Evolutionary conservation across 1,140 invertebrate species (phyloP), one percentile per base, ranked within the genome.

Genomic region (Bombus turneri): DNA sequence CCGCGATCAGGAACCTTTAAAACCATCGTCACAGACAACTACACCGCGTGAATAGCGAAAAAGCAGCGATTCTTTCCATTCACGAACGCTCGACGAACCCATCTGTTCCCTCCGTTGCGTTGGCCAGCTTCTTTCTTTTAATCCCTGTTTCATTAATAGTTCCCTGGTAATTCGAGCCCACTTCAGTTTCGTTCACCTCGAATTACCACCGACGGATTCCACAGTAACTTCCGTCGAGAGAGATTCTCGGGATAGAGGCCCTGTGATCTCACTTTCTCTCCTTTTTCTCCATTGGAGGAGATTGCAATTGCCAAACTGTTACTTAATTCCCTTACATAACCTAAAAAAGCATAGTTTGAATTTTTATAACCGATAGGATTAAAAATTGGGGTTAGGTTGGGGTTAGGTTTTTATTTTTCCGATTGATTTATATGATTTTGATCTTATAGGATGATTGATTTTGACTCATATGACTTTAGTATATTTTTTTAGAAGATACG

Each of bases 91-190:
- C 75, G 37, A 28, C 57, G 75, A 77, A 77, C 75, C 75, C 75
- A 77, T 77, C 75, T 77, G 75, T 77, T 77, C 69, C 18, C 75
- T 28, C 57, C 12, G 12, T 13, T 15, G 28, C 53, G 47, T 59
- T 34, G 57, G 25, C 75, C 57, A 77, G 57, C 75, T 77, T 37
- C 75, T 77, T 77, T 77, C 75, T 77, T 77, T 77, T 77, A 77
- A 77, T 77, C 75, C 75, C 57, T 77, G 75, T 77, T 77, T 77
- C 75, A 77, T 77, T 77, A 77, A 62, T 77, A 77, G 75, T 77
- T 77, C 57, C 37, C 57, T 15, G 15, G 57, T 77, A 77, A 77
- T 77, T 77, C 75, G 75, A 77, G 57, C 75, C 75, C 75, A 77
- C 75, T 77, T 77, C 75, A 62, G 57, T 62, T 62, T 57, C 75